phyloP scores from a whole-genome alignment of 2,113 vertebrate species.

The Eptatretus burgeri region DNA sequence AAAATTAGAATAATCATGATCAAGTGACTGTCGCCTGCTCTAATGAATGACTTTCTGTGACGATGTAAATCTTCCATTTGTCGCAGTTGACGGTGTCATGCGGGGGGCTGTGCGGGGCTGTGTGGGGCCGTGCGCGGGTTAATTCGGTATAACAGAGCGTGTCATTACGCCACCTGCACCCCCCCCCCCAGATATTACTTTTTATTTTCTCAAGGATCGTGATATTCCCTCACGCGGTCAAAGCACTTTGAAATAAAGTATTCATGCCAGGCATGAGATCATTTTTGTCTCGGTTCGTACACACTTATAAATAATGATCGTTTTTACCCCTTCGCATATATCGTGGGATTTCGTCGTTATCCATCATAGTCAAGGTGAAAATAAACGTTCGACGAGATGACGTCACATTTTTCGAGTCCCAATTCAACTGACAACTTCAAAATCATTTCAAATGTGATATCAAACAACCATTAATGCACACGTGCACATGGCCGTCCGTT shows the following conservation, averaged over 20 bases:
- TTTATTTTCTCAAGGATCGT: neutral
- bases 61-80: slow-evolving; percentile 5
- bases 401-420: no score
- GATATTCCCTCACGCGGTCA: neutral
- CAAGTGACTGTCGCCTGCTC: slow-evolving; percentile 14
- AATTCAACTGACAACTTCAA: no score
- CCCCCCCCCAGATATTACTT: neutral
- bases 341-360: neutral
- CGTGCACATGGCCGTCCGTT: no score
- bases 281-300: neutral
- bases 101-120: no score
- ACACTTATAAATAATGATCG: neutral
- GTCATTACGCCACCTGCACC: slow-evolving; percentile 3
- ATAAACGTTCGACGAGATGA: no score
- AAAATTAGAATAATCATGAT: slow-evolving; percentile 13
- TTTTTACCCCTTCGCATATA: neutral
- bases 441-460: no score
- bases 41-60: slow-evolving; percentile 4
- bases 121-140: slow-evolving; percentile 6
- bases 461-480: no score
- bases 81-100: neutral
- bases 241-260: neutral
- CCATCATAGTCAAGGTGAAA: neutral
- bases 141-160: slow-evolving; percentile 6
- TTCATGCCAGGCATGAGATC: neutral